phyloP scores from a whole-genome alignment of 2,113 vertebrate species.

The Sturnus vulgaris region DNA sequence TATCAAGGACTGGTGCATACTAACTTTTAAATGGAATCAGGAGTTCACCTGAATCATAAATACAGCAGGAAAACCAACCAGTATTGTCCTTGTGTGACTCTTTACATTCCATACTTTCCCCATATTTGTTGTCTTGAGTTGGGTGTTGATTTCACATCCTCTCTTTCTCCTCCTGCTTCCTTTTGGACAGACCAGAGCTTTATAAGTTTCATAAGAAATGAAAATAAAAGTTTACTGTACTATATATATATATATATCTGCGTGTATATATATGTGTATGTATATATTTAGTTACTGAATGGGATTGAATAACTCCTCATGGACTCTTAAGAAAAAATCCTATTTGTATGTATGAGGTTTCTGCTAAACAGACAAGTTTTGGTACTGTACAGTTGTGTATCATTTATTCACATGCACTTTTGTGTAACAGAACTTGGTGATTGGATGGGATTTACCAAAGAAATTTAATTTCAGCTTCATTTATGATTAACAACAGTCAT shows the following conservation, averaged over 20 bases:
- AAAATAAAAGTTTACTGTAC: neutral
- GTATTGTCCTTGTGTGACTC: neutral
- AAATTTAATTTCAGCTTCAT: neutral
- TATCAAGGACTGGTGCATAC: neutral
- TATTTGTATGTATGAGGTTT: neutral
- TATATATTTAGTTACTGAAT: neutral
- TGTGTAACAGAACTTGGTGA: neutral
- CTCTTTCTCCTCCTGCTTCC: neutral
- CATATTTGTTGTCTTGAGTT: neutral
- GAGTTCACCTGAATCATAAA: neutral
- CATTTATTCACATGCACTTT: neutral
- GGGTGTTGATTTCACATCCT: neutral
- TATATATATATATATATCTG: neutral
- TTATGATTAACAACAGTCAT: neutral
- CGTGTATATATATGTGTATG: fast-evolving
- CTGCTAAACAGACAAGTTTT: neutral
- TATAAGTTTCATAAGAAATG: neutral
- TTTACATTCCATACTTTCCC: neutral
- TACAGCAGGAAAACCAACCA: neutral
- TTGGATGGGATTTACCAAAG: neutral
- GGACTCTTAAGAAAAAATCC: neutral
- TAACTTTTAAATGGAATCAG: neutral
- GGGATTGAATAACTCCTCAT: neutral
- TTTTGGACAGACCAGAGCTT: neutral
- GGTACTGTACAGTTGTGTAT: neutral